Evolutionary conservation across 2,888 invertebrate species (phyloP), one percentile per base, ranked within the genome.

Genomic region (Spodoptera littoralis): DNA sequence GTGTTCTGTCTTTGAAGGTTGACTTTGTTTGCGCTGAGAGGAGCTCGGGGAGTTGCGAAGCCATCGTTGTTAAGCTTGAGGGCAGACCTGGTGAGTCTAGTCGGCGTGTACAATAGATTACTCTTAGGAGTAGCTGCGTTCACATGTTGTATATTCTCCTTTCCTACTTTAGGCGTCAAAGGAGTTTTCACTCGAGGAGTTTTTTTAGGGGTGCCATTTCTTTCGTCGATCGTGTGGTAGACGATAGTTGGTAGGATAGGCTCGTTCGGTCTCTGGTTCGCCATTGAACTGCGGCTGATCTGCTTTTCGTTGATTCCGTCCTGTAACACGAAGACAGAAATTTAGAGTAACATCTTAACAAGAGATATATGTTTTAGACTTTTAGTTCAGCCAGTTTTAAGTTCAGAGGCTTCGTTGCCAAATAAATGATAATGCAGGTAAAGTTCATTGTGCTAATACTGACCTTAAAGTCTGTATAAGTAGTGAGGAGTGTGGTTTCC

Each of bases 211-310:
- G 90, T 88, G 11, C 46, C 76, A 43, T 66, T 80, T 9, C 56
- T 77, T 51, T 87, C 86, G 3, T 80, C 81, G 43, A 84, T 83
- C 0, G 72, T 70, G 3, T 84, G 73, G 66, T 74, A 87, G 2
- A 87, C 76, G 36, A 87, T 83, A 18, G 73, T 78, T 44, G 83
- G 86, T 13, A 78, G 48, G 9, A 60, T 41, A 13, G 11, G 36
- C 66, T 83, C 88, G 30, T 75, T 82, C 43, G 67, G 82, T 77
- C 77, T 92, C 8, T 67, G 81, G 48, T 55, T 90, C 46, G 83
- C 89, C 85, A 95, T 87, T 0, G 96, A 96, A 70, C 96, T 96
- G 65, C 96, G 94, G 30, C 95, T 85, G 69, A 95, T 94, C 54
- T 92, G 89, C 43, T 93, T 92, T 43, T 94, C 90, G 58, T 94